Conservation (phyloP, 2,113 vertebrate species). For the Odocoileus virginianus region DNA sequence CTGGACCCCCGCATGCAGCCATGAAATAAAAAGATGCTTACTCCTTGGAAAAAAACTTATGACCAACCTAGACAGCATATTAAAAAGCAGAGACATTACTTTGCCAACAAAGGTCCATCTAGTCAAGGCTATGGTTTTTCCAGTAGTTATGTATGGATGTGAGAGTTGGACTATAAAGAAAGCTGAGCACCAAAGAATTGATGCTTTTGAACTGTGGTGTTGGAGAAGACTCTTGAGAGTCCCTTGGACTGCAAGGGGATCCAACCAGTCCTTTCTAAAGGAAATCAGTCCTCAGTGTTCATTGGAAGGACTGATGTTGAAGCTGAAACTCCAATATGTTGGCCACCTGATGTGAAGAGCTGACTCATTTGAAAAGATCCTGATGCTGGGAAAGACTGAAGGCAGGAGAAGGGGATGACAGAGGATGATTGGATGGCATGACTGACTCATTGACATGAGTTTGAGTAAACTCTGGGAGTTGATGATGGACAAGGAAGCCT, state of each 20-base stretch:
- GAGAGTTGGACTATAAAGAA: no score
- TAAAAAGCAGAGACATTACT: no score
- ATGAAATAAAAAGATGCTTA: no score
- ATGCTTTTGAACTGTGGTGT: not conserved
- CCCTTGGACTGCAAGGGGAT: not conserved
- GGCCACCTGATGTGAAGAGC: not conserved
- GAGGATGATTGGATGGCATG: not conserved
- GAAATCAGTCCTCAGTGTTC: not conserved
- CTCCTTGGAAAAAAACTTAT: no score
- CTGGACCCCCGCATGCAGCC: no score
- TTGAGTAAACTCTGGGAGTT: not conserved
- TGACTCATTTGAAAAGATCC: not conserved
- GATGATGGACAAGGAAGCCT: not conserved
- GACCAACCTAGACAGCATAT: no score
- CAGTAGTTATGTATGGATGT: no score
- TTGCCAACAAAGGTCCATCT: no score
- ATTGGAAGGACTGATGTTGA: not conserved
- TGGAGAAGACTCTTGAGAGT: not conserved
- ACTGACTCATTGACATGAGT: not conserved
- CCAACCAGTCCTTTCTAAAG: not conserved
- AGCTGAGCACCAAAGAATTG: not conserved
- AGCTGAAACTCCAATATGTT: not conserved
- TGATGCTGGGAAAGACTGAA: not conserved
- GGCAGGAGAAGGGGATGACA: not conserved
- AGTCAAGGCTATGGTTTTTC: no score